A percentile compares a stretch with the other conserved stretches of the same genome.
phyloP scores from a whole-genome alignment of 2,888 invertebrate species.

The Brachypalpus laphriformis region DNA sequence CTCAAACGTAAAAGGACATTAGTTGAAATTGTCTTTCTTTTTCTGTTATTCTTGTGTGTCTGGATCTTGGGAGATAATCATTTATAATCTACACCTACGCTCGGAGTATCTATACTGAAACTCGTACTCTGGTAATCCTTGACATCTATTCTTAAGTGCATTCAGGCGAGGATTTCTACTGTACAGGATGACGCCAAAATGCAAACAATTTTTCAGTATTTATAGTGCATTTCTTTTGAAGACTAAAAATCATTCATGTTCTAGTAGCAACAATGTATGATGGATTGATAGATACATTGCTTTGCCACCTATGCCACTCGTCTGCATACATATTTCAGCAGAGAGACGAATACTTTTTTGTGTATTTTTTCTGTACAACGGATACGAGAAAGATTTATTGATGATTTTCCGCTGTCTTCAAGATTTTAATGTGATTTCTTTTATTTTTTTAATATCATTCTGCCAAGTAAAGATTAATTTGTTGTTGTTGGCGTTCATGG shows the following conservation, averaged over 20 bases:
- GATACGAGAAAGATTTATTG: constrained; percentile 59
- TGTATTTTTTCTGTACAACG: constrained; percentile 11
- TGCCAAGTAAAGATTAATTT: constrained; percentile 54
- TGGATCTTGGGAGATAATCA: constrained; percentile 18
- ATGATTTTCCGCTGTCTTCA: constrained; percentile 58
- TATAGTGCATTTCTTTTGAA: no score
- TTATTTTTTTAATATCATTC: constrained; percentile 9
- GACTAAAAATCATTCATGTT: no score
- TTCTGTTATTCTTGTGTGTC: not conserved
- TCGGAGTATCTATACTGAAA: not conserved
- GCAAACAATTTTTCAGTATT: no score
- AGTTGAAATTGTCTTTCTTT: constrained; percentile 44
- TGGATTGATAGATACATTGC: constrained; percentile 47
- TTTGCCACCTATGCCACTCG: constrained; percentile 9
- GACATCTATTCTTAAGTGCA: constrained; percentile 19
- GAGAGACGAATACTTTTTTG: constrained; percentile 12
- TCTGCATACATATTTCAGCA: constrained; percentile 18
- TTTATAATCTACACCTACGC: constrained; percentile 58
- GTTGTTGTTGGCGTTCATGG: constrained; percentile 37
- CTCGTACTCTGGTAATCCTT: constrained; percentile 15
- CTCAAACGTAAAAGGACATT: constrained; percentile 60
- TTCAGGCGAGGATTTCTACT: no score
- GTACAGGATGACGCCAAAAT: not conserved
- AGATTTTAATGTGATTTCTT: constrained; percentile 47
- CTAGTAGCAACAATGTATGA: constrained; percentile 20